Conservation (phyloP, 2,888 invertebrate genomes). For the Mesochorus sp. region DNA sequence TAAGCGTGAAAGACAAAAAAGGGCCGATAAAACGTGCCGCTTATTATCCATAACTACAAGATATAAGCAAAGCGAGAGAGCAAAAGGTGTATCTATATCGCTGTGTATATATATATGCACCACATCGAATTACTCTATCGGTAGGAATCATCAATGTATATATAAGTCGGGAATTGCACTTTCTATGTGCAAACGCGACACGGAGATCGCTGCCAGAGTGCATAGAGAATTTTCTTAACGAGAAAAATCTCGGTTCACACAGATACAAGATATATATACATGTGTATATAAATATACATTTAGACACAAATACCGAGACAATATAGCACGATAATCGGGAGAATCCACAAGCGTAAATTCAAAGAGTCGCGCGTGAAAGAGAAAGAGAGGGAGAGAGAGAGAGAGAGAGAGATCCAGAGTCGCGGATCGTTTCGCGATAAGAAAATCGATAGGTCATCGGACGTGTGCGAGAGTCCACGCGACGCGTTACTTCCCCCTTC, state of each 20-base stretch:
- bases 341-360: constrained; percentile 52
- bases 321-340: constrained; percentile 5
- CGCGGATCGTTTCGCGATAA: constrained; percentile 61
- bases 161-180: constrained; percentile 48
- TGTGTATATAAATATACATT: neutral
- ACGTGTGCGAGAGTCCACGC: constrained; percentile 55
- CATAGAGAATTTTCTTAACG: constrained; percentile 26
- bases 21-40: constrained; percentile 30
- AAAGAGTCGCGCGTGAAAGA: constrained; percentile 33
- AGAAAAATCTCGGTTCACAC: neutral
- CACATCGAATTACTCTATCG: constrained; percentile 61
- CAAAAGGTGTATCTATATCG: constrained; percentile 38
- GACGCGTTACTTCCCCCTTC: constrained; percentile 35
- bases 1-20: constrained; percentile 2
- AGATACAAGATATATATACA: neutral
- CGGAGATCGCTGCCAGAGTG: constrained; percentile 15
- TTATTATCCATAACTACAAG: constrained; percentile 28
- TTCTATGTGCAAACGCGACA: constrained; percentile 48
- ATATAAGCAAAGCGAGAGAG: neutral
- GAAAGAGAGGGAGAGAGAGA: no score
- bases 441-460: constrained; percentile 61
- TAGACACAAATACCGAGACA: neutral
- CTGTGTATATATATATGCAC: constrained; percentile 40
- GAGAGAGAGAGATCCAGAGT: constrained; percentile 44
- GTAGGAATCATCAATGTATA: constrained; percentile 53